These are phyloP conservation scores for Cynaeus angustus DNA, from an alignment of 2,888 invertebrate genomes.

Conservation along the genomic window DNA sequence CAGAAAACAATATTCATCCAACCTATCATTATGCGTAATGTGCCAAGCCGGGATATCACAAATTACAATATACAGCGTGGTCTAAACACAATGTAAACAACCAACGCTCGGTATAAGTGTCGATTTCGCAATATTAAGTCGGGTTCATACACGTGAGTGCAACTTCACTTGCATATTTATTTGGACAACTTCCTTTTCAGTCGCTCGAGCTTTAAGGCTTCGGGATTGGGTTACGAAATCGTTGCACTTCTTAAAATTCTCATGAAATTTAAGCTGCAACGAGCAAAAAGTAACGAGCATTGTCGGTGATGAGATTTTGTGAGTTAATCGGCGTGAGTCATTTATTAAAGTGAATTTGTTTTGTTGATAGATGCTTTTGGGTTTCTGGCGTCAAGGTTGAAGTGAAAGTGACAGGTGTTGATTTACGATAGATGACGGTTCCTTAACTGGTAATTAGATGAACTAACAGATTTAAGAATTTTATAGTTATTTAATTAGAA, in stretches of 20 bases:
- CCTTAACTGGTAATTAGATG: neutral
- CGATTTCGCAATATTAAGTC: constrained; percentile 13
- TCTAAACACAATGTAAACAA: constrained; percentile 1
- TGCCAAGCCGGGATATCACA: constrained; percentile 47
- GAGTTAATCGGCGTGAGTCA: too few species aligned
- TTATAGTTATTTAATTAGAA: too few species aligned
- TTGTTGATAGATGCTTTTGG: neutral
- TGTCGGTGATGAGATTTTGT: constrained; percentile 8
- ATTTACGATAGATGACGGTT: constrained; percentile 6
- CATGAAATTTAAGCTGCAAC: constrained; percentile 58
- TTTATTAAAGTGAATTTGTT: neutral
- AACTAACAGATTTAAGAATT: too few species aligned
- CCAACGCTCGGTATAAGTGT: constrained; percentile 17
- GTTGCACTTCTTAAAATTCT: constrained; percentile 48
- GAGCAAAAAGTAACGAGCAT: constrained; percentile 17
- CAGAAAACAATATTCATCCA: constrained; percentile 54
- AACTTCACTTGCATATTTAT: constrained; percentile 11
- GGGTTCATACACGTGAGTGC: constrained; percentile 11
- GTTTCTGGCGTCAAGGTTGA: constrained; percentile 4
- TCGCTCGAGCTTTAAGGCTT: constrained; percentile 33
- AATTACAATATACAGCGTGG: constrained; percentile 27
- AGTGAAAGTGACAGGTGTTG: constrained; percentile 25
- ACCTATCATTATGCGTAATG: constrained; percentile 49
- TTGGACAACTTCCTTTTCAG: constrained; percentile 35
- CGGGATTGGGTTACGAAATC: constrained; percentile 27